Evolutionary conservation across 1,140 invertebrate genomes (phyloP).

Genomic region (Leptoteleia sp.): DNA sequence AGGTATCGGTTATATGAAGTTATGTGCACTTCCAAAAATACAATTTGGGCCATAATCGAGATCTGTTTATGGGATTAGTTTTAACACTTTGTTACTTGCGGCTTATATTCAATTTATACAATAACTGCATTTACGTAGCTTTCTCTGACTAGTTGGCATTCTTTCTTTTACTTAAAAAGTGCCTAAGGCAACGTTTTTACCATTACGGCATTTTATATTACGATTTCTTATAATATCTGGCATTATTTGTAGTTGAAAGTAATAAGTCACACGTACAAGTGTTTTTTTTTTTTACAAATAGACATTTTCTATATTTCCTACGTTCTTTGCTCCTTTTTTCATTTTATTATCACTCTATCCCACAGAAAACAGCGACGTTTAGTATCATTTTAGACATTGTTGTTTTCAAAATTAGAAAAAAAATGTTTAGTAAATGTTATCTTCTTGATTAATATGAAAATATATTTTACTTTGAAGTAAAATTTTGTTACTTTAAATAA

Average conservation of each 20-base stretch:
- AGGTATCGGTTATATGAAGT: slow-evolving; percentile 27
- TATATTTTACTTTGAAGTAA: slow-evolving; percentile 4
- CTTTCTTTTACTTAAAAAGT: slow-evolving; percentile 69
- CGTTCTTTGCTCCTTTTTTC: slow-evolving; percentile 5
- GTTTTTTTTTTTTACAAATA: slow-evolving; percentile 57
- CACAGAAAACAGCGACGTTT: too few species aligned
- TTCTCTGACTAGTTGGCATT: slow-evolving; percentile 69
- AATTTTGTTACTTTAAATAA: not conserved
- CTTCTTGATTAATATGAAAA: slow-evolving; percentile 11
- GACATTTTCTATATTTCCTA: slow-evolving; percentile 19
- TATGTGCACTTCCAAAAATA: slow-evolving; percentile 40
- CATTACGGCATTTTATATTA: slow-evolving; percentile 51
- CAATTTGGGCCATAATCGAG: slow-evolving; percentile 57
- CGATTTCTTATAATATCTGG: slow-evolving; percentile 43
- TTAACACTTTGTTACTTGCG: slow-evolving; percentile 31
- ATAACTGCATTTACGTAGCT: slow-evolving; percentile 62
- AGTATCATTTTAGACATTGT: slow-evolving; percentile 3
- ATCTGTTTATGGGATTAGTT: slow-evolving; percentile 39
- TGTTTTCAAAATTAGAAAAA: slow-evolving; percentile 4
- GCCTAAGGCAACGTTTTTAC: slow-evolving; percentile 69
- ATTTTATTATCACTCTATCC: too few species aligned
- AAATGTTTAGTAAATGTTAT: too few species aligned
- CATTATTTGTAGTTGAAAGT: slow-evolving; percentile 42
- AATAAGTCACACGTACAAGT: slow-evolving; percentile 53
- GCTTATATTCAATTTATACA: slow-evolving; percentile 58